phyloP scores from a whole-genome alignment of 2,888 invertebrate genomes.

The Tromatobia lineatoria region DNA sequence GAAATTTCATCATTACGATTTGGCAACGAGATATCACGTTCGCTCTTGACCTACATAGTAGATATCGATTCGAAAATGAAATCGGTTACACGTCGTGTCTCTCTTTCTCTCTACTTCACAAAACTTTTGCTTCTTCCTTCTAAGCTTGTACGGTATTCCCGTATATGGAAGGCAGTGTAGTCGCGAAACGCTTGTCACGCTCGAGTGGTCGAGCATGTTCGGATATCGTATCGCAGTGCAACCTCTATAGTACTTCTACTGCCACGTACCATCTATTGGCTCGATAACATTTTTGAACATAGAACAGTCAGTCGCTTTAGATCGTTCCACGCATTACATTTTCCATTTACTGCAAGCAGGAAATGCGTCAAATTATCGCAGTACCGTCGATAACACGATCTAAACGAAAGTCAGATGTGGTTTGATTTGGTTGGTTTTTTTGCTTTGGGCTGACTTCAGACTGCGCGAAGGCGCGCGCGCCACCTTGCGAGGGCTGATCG shows the following conservation, averaged over 20 bases:
- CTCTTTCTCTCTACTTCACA: neutral
- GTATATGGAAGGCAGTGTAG: slow-evolving; percentile 9
- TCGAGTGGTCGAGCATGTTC: slow-evolving; percentile 50
- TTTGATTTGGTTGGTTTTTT: no score
- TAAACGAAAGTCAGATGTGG: no score
- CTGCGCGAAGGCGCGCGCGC: no score
- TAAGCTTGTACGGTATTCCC: neutral
- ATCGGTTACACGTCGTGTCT: slow-evolving; percentile 32
- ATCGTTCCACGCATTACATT: neutral
- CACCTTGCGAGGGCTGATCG: no score
- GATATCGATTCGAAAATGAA: slow-evolving; percentile 50
- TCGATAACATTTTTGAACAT: slow-evolving; percentile 8
- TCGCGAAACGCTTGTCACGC: slow-evolving; percentile 16
- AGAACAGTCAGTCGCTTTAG: neutral
- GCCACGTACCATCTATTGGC: neutral
- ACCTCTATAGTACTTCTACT: neutral
- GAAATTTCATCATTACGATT: slow-evolving; percentile 62
- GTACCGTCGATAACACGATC: no score
- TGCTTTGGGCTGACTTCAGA: no score
- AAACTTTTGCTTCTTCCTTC: slow-evolving; percentile 38
- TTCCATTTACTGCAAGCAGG: neutral
- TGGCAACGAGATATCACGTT: slow-evolving; percentile 49
- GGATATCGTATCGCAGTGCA: slow-evolving; percentile 31
- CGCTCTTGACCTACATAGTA: slow-evolving; percentile 66
- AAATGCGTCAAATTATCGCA: no score